These are phyloP conservation scores for Sebastes cheni DNA, from an alignment of 2,797 vertebrate genomes.

Conservation along the genomic window DNA sequence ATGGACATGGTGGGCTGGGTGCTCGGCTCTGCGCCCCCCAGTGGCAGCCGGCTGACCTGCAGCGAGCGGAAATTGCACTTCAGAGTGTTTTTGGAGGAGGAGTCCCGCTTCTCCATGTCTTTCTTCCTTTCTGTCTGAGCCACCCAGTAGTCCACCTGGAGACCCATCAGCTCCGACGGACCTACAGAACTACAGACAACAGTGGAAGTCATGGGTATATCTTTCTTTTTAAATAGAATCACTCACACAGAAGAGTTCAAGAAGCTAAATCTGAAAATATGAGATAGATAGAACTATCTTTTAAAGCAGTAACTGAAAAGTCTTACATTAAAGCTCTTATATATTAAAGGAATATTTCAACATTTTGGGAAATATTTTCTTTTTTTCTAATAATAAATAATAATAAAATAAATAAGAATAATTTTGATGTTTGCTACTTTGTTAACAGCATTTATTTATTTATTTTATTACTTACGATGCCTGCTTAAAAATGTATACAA, in stretches of 20 bases:
- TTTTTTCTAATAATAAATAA: neutral
- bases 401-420: too few relatives aligned
- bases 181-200: constrained; percentile 73
- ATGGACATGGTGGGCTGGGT: constrained; percentile 94
- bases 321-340: neutral
- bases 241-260: neutral
- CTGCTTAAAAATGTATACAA: neutral
- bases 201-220: too few relatives aligned
- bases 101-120: constrained; percentile 93
- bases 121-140: constrained; percentile 90
- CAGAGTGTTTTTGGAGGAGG: constrained; percentile 93
- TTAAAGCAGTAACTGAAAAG: neutral
- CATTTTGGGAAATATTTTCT: neutral
- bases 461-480: neutral
- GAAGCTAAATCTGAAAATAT: neutral
- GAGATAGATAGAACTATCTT: neutral
- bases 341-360: neutral
- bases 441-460: neutral
- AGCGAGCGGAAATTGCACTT: constrained; percentile 99
- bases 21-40: constrained; percentile 82
- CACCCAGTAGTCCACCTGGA: constrained; percentile 98
- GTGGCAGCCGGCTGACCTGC: constrained; percentile 97
- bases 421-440: neutral
- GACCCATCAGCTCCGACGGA: constrained; percentile 92
- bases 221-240: neutral